Percentiles rank a stretch among this genome's conserved stretches.
Conservation (phyloP, 2,113 vertebrate genomes). For the Pycnonotus jocosus region DNA sequence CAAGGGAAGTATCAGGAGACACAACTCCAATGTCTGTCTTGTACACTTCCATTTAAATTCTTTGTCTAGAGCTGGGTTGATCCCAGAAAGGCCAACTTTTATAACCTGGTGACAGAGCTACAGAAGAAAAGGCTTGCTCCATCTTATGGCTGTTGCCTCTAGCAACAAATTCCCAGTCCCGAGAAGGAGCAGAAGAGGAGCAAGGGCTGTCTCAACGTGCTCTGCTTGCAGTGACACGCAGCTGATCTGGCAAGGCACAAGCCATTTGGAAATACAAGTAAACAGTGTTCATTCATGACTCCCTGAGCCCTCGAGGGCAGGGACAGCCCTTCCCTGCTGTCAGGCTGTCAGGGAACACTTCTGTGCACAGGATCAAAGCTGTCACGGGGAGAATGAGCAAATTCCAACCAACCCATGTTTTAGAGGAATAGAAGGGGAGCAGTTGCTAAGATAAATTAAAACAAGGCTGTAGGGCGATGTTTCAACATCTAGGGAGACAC, state of each 20-base stretch:
- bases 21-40: not conserved
- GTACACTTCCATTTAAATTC: not conserved
- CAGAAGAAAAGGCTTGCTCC: not conserved
- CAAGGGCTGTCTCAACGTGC: not conserved
- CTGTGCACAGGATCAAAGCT: constrained; percentile 56
- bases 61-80: not conserved
- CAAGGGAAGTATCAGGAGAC: not conserved
- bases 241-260: constrained; percentile 54
- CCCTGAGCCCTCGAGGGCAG: constrained; percentile 26
- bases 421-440: constrained; percentile 28
- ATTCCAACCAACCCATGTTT: constrained; percentile 42
- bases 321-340: constrained; percentile 60
- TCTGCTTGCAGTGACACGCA: constrained; percentile 19
- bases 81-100: not conserved
- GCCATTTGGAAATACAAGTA: constrained; percentile 61
- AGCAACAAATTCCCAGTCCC: not conserved
- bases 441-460: constrained; percentile 62
- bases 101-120: not conserved
- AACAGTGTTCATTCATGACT: constrained; percentile 61
- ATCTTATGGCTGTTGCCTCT: not conserved
- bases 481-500: constrained; percentile 20
- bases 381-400: not conserved
- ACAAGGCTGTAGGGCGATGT: constrained; percentile 44
- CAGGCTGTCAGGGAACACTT: constrained; percentile 62
- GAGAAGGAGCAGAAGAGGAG: not conserved